Evolutionary conservation across 2,888 invertebrate species (phyloP).

Genomic region (Drosophila cognata): DNA sequence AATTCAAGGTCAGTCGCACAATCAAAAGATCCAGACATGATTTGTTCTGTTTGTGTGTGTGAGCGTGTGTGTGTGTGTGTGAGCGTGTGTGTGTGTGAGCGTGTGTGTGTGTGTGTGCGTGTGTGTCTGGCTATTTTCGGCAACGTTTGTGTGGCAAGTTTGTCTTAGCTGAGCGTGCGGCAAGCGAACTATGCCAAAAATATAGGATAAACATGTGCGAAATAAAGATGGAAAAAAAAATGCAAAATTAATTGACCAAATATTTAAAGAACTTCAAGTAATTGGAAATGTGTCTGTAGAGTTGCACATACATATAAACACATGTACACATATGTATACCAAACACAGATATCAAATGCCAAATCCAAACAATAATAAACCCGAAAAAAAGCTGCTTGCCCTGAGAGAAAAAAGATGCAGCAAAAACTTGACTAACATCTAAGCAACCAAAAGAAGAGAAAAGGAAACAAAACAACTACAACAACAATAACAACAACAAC

Average conservation of each 20-base stretch:
- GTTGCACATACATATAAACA: slow-evolving; percentile 14
- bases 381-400: slow-evolving; percentile 38
- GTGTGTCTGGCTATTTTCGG: slow-evolving; percentile 50
- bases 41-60: slow-evolving; percentile 20
- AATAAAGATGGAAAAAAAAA: not conserved
- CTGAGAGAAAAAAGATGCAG: slow-evolving; percentile 27
- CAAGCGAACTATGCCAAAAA: slow-evolving; percentile 6
- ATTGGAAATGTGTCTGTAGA: not conserved
- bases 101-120: slow-evolving; percentile 24
- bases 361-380: slow-evolving; percentile 69
- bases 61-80: slow-evolving; percentile 17
- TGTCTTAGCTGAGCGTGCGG: not conserved
- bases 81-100: slow-evolving; percentile 23
- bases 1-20: slow-evolving; percentile 74
- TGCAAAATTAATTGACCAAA: slow-evolving; percentile 3
- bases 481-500: not conserved
- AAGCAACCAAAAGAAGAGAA: slow-evolving; percentile 34
- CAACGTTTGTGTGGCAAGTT: slow-evolving; percentile 43
- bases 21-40: slow-evolving; percentile 72
- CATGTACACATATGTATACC: slow-evolving; percentile 6
- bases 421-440: slow-evolving; percentile 73
- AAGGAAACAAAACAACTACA: slow-evolving; percentile 4
- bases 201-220: slow-evolving; percentile 15
- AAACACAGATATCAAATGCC: slow-evolving; percentile 69
- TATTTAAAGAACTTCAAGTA: not conserved